Base-by-base conservation (phyloP, 2,888 invertebrate genomes). In the Drosophila borborema region DNA sequence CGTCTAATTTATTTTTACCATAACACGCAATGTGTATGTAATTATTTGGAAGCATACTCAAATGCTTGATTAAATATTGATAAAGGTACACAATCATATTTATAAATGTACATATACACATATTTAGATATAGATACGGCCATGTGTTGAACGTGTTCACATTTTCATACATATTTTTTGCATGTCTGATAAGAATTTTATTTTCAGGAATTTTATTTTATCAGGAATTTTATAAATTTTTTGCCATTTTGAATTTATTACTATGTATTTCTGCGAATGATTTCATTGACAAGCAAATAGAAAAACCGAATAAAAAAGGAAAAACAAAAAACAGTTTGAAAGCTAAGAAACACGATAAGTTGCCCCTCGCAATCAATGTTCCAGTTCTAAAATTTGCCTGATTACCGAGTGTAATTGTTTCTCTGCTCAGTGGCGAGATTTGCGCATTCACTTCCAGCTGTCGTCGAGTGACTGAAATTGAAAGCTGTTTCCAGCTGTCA, bases 11-110 rank as follows among this genome's bases (percentile, higher is more conserved):
- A 40, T 38, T 28, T 34, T 38, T 16, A 28, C 3, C 14, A 40
- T 7, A 40, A 20, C 28, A 59, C 18, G 56, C 41, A 56, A 56
- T 34, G 14, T 10, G 10, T 56, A 10, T 36, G 23, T 40, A 53
- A n/a, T 43, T 59, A 36, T 23, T 61, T 46, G 46, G 20, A 40
- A 38, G 8, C 46, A 66, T 51, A 31, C n/a, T 38, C 56, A 84
- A 82, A 72, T 64, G 65, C 69, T 79, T 76, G 67, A 81, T 74
- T 82, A 82, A 82, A 87, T 71, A 80, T 71, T 89, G 88, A 85
- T 89, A 85, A 74, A 71, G 53, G 56, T 40, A 20, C 43, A 43
- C 43, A 69, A 55, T 9, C 12, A 20, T 2, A 20, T 55, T 60
- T 36, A 58, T 23, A 41, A 7, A 31, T 6, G 43, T 18, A 20